Conservation (phyloP, 2,888 invertebrate genomes). For the Cloeon dipterum region DNA sequence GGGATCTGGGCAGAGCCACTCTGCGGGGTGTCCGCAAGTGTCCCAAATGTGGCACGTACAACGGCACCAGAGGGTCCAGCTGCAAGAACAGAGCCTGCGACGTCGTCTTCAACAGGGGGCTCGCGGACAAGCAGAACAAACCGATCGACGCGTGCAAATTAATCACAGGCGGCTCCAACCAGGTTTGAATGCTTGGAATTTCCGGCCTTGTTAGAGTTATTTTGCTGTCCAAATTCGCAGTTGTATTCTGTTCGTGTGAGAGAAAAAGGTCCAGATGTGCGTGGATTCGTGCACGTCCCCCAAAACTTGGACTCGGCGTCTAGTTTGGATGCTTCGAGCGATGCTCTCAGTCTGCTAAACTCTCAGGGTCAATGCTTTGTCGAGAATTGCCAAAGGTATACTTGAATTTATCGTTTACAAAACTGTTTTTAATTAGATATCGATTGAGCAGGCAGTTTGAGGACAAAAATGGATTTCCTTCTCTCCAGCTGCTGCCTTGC, state of each 20-base stretch:
- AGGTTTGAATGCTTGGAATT: conserved; percentile 18
- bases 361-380: conserved; percentile 28
- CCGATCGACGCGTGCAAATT: conserved; percentile 41
- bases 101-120: conserved; percentile 33
- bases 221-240: conserved; percentile 11
- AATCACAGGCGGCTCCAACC: conserved; percentile 31
- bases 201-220: background rate
- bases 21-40: conserved; percentile 49
- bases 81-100: conserved; percentile 50
- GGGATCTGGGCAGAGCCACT: conserved; percentile 36
- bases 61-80: conserved; percentile 47
- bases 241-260: conserved; percentile 42
- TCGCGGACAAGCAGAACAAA: conserved; percentile 27
- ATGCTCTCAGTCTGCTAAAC: conserved; percentile 17
- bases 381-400: conserved; percentile 21
- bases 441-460: conserved; percentile 8
- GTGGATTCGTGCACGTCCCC: conserved; percentile 45
- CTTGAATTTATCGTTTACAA: background rate
- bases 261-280: conserved; percentile 41
- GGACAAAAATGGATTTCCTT: conserved; percentile 13
- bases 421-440: background rate
- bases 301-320: conserved; percentile 13
- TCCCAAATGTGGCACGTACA: conserved; percentile 46
- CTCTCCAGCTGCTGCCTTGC: conserved; percentile 21
- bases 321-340: conserved; percentile 11